Percentiles rank a stretch among this genome's conserved stretches.
Evolutionary conservation across 2,888 invertebrate species (phyloP).

Genomic region (Lasioglossum vierecki): DNA sequence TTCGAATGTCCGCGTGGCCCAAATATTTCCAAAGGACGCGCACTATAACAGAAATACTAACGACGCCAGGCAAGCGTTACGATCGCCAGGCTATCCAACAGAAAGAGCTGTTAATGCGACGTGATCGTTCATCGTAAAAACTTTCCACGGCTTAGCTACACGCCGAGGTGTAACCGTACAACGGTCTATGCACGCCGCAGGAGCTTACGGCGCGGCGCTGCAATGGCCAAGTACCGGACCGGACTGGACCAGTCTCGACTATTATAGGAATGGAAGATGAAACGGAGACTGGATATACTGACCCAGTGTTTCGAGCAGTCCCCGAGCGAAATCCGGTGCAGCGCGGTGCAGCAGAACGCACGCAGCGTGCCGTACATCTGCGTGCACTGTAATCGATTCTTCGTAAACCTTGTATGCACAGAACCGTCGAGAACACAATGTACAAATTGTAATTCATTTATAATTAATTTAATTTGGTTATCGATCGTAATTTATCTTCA

Average conservation of each 20-base stretch:
- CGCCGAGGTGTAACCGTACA: slow-evolving; percentile 45
- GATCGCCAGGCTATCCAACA: not conserved
- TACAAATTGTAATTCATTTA: no score
- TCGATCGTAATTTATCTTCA: no score
- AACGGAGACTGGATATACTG: slow-evolving; percentile 62
- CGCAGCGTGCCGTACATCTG: slow-evolving; percentile 14
- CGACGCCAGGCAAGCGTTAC: slow-evolving; percentile 15
- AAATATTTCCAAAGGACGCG: slow-evolving; percentile 12
- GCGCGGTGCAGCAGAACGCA: slow-evolving; percentile 8
- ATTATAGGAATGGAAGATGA: slow-evolving; percentile 63
- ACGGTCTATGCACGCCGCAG: slow-evolving; percentile 37
- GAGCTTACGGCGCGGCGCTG: slow-evolving; percentile 45
- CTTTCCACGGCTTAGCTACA: slow-evolving; percentile 44
- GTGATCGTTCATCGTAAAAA: slow-evolving; percentile 50
- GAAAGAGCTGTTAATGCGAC: slow-evolving; percentile 46
- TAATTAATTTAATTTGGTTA: no score
- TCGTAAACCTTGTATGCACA: not conserved
- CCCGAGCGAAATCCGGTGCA: slow-evolving; percentile 28
- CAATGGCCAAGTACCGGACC: slow-evolving; percentile 44
- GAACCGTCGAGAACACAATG: no score
- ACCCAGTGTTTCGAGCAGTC: slow-evolving; percentile 55
- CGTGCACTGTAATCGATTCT: not conserved
- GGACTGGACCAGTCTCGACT: slow-evolving; percentile 55
- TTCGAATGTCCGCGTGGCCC: not conserved
- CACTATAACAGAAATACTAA: slow-evolving; percentile 1